A percentile compares a stretch with the other conserved stretches of the same genome.
Evolutionary conservation across 1,140 invertebrate species (phyloP).

Genomic region (Neuroterus valhalla): DNA sequence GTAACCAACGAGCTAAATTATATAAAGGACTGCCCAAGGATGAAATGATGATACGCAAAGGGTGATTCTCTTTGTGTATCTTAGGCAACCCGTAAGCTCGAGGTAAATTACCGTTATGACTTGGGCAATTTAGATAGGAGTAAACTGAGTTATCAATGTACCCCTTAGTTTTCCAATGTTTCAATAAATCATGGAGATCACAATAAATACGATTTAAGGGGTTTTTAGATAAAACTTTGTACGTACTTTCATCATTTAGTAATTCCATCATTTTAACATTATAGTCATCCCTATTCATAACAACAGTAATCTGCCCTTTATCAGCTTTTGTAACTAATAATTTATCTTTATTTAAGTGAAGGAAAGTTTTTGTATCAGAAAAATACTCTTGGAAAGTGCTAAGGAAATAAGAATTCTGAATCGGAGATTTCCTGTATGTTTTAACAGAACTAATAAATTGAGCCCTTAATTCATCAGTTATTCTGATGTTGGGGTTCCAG

Average conservation of each 20-base stretch:
- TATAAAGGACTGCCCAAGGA: conserved; percentile 1
- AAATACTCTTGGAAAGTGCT: too few relatives aligned
- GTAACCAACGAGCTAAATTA: background rate
- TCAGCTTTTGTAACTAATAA: conserved; percentile 28
- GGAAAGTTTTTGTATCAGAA: too few relatives aligned
- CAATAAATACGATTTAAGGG: background rate
- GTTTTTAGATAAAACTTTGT: background rate
- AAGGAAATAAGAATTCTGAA: too few relatives aligned
- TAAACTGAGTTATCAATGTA: background rate
- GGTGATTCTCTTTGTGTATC: background rate
- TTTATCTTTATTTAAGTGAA: too few relatives aligned
- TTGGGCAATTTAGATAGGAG: background rate
- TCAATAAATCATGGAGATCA: conserved; percentile 1
- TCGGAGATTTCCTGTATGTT: too few relatives aligned
- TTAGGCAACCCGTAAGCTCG: conserved; percentile 12
- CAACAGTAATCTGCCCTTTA: conserved; percentile 19
- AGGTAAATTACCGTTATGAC: conserved; percentile 10
- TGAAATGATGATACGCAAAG: conserved; percentile 33
- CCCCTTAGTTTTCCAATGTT: conserved; percentile 3
- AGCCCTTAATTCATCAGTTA: too few relatives aligned
- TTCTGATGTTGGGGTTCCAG: too few relatives aligned
- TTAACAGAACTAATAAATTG: too few relatives aligned
- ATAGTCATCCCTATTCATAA: background rate
- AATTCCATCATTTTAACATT: conserved; percentile 17
- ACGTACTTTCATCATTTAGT: background rate